Conservation (phyloP, 2,888 invertebrate genomes). For the Chrysotoxum bicinctum region DNA sequence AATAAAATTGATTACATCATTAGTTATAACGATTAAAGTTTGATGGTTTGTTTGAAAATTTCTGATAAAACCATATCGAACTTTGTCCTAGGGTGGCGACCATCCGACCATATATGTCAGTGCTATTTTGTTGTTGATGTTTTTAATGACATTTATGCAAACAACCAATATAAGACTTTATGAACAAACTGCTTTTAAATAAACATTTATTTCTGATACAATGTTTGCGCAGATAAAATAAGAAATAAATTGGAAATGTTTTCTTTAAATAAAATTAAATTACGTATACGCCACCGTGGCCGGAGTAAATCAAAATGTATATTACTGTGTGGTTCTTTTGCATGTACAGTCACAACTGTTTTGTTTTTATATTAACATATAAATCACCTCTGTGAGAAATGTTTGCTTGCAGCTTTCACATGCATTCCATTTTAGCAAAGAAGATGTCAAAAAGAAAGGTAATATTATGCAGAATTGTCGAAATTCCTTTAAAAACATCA, state of each 20-base stretch:
- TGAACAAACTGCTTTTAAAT: neutral
- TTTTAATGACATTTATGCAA: neutral
- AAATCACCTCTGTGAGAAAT: neutral
- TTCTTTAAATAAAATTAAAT: neutral
- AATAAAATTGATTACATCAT: constrained; percentile 42
- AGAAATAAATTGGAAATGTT: neutral
- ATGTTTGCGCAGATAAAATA: neutral
- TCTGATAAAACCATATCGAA: neutral
- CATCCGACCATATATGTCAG: neutral
- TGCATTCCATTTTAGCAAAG: too few species aligned
- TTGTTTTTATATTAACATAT: neutral
- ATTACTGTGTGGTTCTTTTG: neutral
- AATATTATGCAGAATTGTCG: too few species aligned
- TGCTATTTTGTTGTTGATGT: neutral
- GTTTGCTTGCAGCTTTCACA: too few species aligned
- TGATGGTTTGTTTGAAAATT: constrained; percentile 10
- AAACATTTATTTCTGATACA: neutral
- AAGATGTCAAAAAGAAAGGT: too few species aligned
- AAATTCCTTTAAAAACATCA: too few species aligned
- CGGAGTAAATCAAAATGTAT: neutral
- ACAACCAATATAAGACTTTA: neutral
- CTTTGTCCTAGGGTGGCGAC: neutral
- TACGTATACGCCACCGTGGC: constrained; percentile 12
- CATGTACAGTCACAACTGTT: neutral
- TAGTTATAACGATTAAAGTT: constrained; percentile 12